Evolutionary conservation across 2,888 invertebrate species (phyloP).

Genomic region (Drosophila monieri): DNA sequence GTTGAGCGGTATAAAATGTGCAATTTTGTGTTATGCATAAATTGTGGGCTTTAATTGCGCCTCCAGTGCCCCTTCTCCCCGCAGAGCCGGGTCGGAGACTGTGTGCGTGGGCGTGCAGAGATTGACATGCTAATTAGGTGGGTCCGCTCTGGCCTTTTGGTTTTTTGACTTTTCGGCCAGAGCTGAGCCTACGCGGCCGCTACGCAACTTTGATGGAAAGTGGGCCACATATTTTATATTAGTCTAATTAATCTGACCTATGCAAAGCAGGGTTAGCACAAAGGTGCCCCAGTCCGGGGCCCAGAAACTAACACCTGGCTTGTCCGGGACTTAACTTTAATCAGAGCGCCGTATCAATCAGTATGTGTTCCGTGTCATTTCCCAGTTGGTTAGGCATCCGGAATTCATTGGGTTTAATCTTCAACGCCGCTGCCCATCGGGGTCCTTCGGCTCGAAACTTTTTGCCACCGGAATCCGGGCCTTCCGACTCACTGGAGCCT

Average conservation of each 20-base stretch:
- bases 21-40: constrained; percentile 58
- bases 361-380: constrained; percentile 20
- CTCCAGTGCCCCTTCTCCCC: neutral
- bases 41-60: constrained; percentile 63
- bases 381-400: constrained; percentile 20
- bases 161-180: constrained; percentile 5
- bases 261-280: neutral
- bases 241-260: constrained; percentile 40
- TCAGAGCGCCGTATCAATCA: constrained; percentile 28
- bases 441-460: constrained; percentile 9
- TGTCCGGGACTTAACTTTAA: neutral
- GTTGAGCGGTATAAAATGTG: constrained; percentile 56
- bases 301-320: neutral
- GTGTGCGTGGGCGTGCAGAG: constrained; percentile 27
- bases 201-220: constrained; percentile 13
- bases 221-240: constrained; percentile 37
- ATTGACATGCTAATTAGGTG: constrained; percentile 68
- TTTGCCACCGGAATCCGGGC: constrained; percentile 44
- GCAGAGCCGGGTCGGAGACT: constrained; percentile 30
- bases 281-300: neutral
- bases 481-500: constrained; percentile 62
- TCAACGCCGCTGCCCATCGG: constrained; percentile 14
- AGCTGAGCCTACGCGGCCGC: neutral
- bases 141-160: constrained; percentile 36
- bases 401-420: neutral